phyloP scores from a whole-genome alignment of 2,113 vertebrate genomes.

The Halichoerus grypus region DNA sequence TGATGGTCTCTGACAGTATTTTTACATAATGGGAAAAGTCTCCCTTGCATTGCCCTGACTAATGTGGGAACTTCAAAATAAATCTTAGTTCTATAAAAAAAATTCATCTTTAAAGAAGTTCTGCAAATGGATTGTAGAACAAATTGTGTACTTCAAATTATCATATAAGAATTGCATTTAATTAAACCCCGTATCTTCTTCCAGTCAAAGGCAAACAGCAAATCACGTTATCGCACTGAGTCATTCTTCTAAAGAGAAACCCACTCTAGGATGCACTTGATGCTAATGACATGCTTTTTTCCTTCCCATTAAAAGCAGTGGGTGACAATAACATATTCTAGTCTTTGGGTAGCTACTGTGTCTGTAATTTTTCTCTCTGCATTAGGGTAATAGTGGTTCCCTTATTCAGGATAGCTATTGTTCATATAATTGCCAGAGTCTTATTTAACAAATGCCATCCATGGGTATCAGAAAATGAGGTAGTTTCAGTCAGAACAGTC shows the following conservation, averaged over 20 bases:
- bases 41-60: not conserved
- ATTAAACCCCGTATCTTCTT: constrained; percentile 60
- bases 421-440: not conserved
- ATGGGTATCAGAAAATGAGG: not conserved
- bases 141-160: not conserved
- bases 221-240: constrained; percentile 63
- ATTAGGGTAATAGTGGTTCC: constrained; percentile 63
- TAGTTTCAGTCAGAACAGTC: not conserved
- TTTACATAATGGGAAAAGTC: not conserved
- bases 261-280: constrained; percentile 57
- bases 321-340: constrained; percentile 60
- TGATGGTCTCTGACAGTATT: not conserved
- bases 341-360: constrained; percentile 21
- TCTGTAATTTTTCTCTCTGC: constrained; percentile 71
- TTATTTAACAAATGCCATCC: not conserved
- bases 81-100: constrained; percentile 40
- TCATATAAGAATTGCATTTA: constrained; percentile 56
- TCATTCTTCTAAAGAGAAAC: constrained; percentile 57
- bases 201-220: constrained; percentile 64
- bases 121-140: constrained; percentile 50
- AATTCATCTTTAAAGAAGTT: not conserved
- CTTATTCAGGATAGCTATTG: constrained; percentile 22
- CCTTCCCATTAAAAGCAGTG: constrained; percentile 39
- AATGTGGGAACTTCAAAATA: not conserved
- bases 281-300: constrained; percentile 69